phyloP scores from a whole-genome alignment of 2,113 vertebrate genomes.

The Neolamprologus sp. region DNA sequence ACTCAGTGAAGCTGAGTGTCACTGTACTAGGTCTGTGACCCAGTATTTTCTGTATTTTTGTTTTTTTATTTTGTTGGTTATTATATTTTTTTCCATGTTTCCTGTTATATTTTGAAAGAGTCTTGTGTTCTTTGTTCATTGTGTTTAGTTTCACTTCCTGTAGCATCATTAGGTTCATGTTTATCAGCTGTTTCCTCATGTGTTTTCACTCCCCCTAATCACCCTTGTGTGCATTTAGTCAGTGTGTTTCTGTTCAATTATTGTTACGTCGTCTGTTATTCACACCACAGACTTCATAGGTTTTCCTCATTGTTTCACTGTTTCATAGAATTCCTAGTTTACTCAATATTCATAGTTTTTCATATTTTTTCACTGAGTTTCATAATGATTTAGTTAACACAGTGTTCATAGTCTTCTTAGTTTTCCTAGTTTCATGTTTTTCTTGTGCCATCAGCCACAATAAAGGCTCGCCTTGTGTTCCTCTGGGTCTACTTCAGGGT shows the following conservation, averaged over 20 bases:
- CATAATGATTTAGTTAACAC: not conserved
- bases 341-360: not conserved
- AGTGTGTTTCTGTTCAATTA: not conserved
- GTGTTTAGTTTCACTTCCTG: not conserved
- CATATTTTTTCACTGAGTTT: accelerated
- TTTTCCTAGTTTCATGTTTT: not conserved
- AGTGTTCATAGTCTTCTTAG: not conserved
- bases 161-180: not conserved
- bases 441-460: not conserved
- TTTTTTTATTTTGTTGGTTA: not conserved
- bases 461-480: not conserved
- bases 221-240: not conserved
- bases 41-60: not conserved
- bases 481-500: not conserved
- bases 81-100: not conserved
- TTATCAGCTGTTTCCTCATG: not conserved
- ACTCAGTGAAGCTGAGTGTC: accelerated
- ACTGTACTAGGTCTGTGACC: not conserved
- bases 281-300: not conserved
- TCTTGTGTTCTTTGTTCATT: not conserved
- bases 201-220: not conserved
- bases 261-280: accelerated
- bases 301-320: not conserved
- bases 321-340: not conserved
- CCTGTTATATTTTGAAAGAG: not conserved